These are phyloP conservation scores for Himantopus leucocephalus DNA, from an alignment of 2,113 vertebrate genomes.

Conservation along the genomic window DNA sequence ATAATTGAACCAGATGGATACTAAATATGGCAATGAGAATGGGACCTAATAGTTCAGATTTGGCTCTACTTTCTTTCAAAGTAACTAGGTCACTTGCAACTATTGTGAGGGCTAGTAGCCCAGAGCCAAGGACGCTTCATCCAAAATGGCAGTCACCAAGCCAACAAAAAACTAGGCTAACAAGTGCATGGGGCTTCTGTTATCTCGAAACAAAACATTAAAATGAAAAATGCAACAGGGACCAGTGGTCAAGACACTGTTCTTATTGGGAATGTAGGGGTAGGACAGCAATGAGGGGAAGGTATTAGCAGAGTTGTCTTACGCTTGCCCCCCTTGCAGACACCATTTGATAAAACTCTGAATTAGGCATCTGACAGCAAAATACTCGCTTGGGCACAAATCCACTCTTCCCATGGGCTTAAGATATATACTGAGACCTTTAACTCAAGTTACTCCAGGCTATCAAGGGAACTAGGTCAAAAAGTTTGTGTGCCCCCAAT, in stretches of 20 bases:
- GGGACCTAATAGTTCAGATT: background rate
- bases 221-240: background rate
- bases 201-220: background rate
- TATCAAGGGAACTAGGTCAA: background rate
- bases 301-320: background rate
- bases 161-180: background rate
- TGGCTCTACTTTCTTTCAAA: background rate
- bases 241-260: background rate
- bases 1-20: background rate
- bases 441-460: background rate
- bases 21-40: background rate
- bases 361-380: background rate
- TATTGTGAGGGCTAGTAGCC: background rate
- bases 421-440: background rate
- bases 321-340: background rate
- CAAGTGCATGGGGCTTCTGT: background rate
- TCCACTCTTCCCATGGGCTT: background rate
- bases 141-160: background rate
- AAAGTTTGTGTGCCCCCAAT: background rate
- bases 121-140: background rate
- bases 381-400: background rate
- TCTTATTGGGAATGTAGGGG: background rate
- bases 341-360: background rate
- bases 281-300: background rate
- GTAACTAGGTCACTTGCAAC: background rate